Conservation (phyloP, 2,797 vertebrate genomes). For the Platalea minor region DNA sequence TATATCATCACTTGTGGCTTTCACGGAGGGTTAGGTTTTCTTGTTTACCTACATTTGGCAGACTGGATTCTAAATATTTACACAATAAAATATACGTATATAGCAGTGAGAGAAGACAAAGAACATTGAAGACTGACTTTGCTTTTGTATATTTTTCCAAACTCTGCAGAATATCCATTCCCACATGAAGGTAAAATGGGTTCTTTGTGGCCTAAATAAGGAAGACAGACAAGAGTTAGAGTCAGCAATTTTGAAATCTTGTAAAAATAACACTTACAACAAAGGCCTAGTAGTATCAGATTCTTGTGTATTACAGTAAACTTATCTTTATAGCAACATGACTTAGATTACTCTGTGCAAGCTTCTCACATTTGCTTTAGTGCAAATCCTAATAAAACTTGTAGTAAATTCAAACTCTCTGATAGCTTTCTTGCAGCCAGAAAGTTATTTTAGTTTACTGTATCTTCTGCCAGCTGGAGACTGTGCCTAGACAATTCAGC, state of each 20-base stretch:
- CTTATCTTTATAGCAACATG: not conserved
- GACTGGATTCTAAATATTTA: not conserved
- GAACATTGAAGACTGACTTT: constrained; percentile 78
- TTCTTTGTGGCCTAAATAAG: constrained; percentile 93
- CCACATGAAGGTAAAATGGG: constrained; percentile 98
- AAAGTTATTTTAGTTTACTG: not conserved
- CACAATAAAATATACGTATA: not conserved
- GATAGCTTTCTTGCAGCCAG: not conserved
- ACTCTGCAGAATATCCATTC: constrained; percentile 98
- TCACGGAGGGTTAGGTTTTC: not conserved
- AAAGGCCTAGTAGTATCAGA: not conserved
- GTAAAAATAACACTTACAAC: not conserved
- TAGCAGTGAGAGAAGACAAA: not conserved
- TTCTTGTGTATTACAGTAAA: not conserved
- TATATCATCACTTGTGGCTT: not conserved
- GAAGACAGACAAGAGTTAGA: not conserved
- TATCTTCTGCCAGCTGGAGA: not conserved
- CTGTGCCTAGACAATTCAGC: not conserved
- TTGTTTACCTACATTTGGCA: constrained; percentile 12
- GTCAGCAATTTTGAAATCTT: not conserved
- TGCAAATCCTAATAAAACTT: not conserved
- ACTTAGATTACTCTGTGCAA: not conserved
- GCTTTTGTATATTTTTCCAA: constrained; percentile 97
- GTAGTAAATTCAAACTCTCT: not conserved
- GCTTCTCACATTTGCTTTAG: not conserved